Conservation (phyloP, 2,888 invertebrate genomes). For the Apodemia hepburni region DNA sequence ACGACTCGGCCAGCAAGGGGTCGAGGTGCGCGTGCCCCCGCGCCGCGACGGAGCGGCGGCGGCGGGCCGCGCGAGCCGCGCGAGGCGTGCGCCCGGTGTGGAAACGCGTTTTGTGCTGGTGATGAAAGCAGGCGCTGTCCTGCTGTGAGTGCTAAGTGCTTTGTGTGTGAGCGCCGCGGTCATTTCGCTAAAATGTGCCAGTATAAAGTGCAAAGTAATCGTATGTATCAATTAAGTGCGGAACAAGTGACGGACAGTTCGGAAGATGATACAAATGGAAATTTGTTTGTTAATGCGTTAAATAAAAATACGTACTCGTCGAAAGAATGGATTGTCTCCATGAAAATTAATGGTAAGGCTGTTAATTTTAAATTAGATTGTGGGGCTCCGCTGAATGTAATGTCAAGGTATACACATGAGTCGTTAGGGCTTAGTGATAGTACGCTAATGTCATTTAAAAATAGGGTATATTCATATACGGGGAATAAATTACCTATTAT, state of each 20-base stretch:
- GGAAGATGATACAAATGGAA: not conserved
- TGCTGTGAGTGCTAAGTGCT: not conserved
- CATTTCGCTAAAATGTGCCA: not conserved
- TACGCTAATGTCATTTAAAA: not conserved
- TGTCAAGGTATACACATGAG: slow-evolving; percentile 7
- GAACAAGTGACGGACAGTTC: not conserved
- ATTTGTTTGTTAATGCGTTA: not conserved
- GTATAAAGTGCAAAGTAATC: slow-evolving; percentile 4
- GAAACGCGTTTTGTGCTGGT: not conserved
- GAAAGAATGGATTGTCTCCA: slow-evolving; percentile 22
- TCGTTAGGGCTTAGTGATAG: not conserved
- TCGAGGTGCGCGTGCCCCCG: too few species aligned
- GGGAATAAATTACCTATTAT: slow-evolving; percentile 17
- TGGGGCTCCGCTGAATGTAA: slow-evolving; percentile 21
- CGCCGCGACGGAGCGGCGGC: not conserved
- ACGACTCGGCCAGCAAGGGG: too few species aligned
- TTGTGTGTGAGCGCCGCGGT: not conserved
- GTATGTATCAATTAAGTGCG: not conserved
- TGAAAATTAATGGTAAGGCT: slow-evolving; percentile 19
- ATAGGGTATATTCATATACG: not conserved
- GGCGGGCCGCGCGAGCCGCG: not conserved
- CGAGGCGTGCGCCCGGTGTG: not conserved
- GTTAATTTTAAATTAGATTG: slow-evolving; percentile 24
- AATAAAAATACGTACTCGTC: not conserved
- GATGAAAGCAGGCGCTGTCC: not conserved